phyloP scores from a whole-genome alignment of 2,113 vertebrate genomes.

The Noctilio leporinus region DNA sequence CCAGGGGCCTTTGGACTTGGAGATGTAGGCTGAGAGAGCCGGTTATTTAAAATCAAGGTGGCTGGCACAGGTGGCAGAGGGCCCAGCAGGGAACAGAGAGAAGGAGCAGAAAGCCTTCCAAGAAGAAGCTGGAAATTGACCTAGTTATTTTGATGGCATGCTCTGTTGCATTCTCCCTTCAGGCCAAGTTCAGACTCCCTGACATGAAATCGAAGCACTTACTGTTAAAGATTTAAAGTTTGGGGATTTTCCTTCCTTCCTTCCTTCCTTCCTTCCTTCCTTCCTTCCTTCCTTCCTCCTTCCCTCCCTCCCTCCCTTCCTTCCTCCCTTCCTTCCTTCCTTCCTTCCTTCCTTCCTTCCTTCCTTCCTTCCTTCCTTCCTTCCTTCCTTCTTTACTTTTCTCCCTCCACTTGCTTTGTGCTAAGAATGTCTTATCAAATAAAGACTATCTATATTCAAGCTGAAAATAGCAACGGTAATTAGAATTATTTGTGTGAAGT shows the following conservation, averaged over 20 bases:
- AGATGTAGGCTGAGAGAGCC: constrained; percentile 21
- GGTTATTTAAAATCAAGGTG: constrained; percentile 50
- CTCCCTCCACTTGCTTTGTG: neutral
- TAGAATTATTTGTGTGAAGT: neutral
- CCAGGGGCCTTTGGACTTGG: constrained; percentile 68
- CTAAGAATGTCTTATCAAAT: neutral
- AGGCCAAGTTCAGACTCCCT: constrained; percentile 10
- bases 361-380: neutral
- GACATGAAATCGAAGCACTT: constrained; percentile 24
- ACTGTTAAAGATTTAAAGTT: constrained; percentile 3
- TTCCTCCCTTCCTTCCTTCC: neutral
- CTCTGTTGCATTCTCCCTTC: constrained; percentile 41
- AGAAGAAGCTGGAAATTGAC: constrained; percentile 70
- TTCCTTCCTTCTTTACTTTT: neutral
- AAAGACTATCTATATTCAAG: neutral
- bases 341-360: neutral
- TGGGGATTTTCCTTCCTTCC: neutral
- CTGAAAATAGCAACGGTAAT: constrained; percentile 8
- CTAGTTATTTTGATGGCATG: constrained; percentile 53
- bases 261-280: neutral
- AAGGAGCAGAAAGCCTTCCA: constrained; percentile 67
- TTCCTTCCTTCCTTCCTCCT: neutral
- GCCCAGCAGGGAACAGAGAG: constrained; percentile 44
- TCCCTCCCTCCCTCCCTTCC: neutral
- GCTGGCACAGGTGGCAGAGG: constrained; percentile 37